Conservation (phyloP, 1,140 invertebrate species). For the Drosophila sucinea region DNA sequence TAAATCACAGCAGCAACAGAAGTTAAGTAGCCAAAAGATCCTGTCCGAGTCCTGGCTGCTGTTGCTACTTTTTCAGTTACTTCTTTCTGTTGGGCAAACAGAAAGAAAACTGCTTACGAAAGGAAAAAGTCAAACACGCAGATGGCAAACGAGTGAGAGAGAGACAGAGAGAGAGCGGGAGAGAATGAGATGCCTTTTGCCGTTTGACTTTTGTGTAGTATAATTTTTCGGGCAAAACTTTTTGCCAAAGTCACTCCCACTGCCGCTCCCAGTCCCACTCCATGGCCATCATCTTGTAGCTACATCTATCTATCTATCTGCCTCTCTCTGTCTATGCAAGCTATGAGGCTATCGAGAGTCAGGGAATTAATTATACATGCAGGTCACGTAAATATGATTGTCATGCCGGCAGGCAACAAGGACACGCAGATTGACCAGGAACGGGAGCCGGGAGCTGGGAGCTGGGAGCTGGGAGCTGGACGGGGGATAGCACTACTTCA, state of each 20-base stretch:
- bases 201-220: slow-evolving; percentile 43
- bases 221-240: slow-evolving; percentile 71
- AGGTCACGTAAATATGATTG: slow-evolving; percentile 81
- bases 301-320: background rate
- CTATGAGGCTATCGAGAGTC: slow-evolving; percentile 30
- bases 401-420: slow-evolving; percentile 63
- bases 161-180: slow-evolving; percentile 1
- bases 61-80: background rate
- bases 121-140: slow-evolving; percentile 75
- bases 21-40: slow-evolving; percentile 22
- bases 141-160: slow-evolving; percentile 51
- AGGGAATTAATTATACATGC: slow-evolving; percentile 78
- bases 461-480: background rate
- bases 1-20: slow-evolving; percentile 52
- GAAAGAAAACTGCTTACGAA: slow-evolving; percentile 79
- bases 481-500: slow-evolving; percentile 39
- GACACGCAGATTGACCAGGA: slow-evolving; percentile 66
- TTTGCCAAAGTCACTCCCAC: slow-evolving; percentile 63
- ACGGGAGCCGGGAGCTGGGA: background rate
- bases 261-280: slow-evolving; percentile 43
- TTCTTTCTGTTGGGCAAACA: slow-evolving; percentile 22
- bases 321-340: slow-evolving; percentile 7
- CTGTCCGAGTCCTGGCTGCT: background rate
- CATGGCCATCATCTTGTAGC: background rate
- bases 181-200: slow-evolving; percentile 44